Conservation (phyloP, 2,888 invertebrate species). For the Tachina lurida region DNA sequence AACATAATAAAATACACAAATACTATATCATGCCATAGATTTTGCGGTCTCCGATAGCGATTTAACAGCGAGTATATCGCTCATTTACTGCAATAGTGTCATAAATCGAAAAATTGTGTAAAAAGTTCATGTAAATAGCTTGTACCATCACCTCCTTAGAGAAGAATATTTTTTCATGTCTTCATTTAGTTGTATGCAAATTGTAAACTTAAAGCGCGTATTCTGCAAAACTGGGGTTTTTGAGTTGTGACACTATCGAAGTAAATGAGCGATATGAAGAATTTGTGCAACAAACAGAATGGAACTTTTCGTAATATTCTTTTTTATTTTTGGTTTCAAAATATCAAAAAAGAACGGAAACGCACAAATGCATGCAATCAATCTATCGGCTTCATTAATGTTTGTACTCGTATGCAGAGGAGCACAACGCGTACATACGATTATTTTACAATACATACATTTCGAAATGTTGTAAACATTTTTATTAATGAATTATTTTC, state of each 20-base stretch:
- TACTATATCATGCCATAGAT: conserved; percentile 46
- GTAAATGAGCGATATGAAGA: too few species aligned
- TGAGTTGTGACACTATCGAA: too few species aligned
- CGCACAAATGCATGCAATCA: conserved; percentile 9
- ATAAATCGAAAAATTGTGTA: too few species aligned
- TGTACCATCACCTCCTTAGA: too few species aligned
- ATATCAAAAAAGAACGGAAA: conserved; percentile 58
- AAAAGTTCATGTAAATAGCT: too few species aligned
- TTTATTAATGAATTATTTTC: conserved; percentile 52
- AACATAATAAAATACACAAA: not conserved
- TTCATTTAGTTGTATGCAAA: too few species aligned
- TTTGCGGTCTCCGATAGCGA: conserved; percentile 9
- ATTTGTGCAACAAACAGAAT: conserved; percentile 49
- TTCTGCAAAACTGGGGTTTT: too few species aligned
- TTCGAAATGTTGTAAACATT: conserved; percentile 39
- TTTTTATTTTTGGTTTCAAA: conserved; percentile 5
- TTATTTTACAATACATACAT: conserved; percentile 10
- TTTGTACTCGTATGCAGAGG: conserved; percentile 2
- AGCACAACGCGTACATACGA: conserved; percentile 16
- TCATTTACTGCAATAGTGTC: too few species aligned
- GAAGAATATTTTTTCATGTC: too few species aligned
- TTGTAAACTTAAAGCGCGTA: too few species aligned
- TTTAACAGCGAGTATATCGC: not conserved
- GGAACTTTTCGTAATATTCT: conserved; percentile 42
- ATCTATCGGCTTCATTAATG: not conserved